phyloP scores from a whole-genome alignment of 2,888 invertebrate species.

The Tipula confusa region DNA sequence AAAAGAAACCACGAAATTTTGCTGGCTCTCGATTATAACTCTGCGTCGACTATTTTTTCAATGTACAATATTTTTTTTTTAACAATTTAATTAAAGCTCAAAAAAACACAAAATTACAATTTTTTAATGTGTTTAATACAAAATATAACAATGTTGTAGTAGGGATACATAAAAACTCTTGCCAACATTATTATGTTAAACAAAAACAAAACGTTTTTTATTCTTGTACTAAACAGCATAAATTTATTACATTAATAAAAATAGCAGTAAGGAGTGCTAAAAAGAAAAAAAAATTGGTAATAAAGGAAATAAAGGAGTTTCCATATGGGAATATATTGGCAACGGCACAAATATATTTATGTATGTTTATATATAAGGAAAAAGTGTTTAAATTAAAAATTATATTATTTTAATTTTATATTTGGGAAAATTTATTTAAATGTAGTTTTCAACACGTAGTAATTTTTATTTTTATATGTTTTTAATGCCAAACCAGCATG shows the following conservation, averaged over 20 bases:
- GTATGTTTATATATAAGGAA: not conserved
- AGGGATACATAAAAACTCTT: not conserved
- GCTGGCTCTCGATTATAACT: no score
- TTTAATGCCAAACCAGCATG: not conserved
- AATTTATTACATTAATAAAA: slow-evolving; percentile 25
- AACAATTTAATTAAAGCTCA: no score
- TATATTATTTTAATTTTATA: slow-evolving; percentile 25
- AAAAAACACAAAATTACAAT: no score
- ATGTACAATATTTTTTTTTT: no score
- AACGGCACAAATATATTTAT: not conserved
- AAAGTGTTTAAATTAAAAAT: slow-evolving; percentile 21
- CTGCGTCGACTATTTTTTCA: no score
- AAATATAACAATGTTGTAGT: not conserved
- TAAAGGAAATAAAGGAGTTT: slow-evolving; percentile 1
- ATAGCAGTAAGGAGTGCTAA: not conserved
- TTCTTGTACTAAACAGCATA: not conserved
- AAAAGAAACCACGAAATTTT: no score
- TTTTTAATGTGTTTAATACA: not conserved
- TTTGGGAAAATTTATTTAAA: slow-evolving; percentile 25
- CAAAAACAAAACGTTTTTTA: not conserved
- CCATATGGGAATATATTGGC: slow-evolving; percentile 25
- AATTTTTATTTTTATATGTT: not conserved
- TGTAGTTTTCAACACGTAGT: slow-evolving; percentile 25
- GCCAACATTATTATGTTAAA: slow-evolving; percentile 25
- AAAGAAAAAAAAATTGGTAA: not conserved